Evolutionary conservation across 2,797 vertebrate species (phyloP), one percentile per base, ranked within the genome.

Genomic region (Manis crassicaudata): DNA sequence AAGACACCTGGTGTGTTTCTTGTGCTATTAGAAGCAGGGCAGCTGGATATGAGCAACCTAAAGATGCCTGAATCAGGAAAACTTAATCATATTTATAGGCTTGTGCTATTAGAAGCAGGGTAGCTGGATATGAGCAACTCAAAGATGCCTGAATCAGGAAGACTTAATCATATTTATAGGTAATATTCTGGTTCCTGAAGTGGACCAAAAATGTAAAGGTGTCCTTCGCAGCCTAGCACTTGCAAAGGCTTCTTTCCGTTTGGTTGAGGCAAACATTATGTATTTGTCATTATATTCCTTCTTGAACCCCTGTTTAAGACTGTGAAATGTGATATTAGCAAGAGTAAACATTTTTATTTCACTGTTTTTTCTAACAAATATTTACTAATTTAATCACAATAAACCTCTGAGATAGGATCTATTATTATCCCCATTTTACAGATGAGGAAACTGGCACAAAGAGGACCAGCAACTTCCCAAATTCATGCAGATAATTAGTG

Each of bases 261-360:
- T 52, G 63, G 16, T 37, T 56, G 56, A 65, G 43, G 29, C 65
- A 21, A 37, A n/a, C 6, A 35, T 79, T 56, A 29, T 1, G 0
- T 63, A 63, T 20, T 94, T 89, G 62, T 88, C 18, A 92, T 32
- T 83, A 87, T 37, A 56, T 90, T 75, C 67, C 54, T 54, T 85
- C 73, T 89, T 62, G 21, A 65, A 67, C 32, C 8, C 35, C 17
- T 82, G 23, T 50, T 92, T 92, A 29, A 43, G 27, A 3, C 52
- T 90, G 21, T 88, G 20, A 73, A 92, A 94, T 70, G 9, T 11
- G 40, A 63, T 43, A 62, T 58, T 80, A 84, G 12, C 43, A 84
- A 70, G 18, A 72, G 23, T 75, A 83, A 96, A 87, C 14, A 81
- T 18, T 75, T 70, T 17, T 40, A 83, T 75, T 89, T 92, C 65